Percentiles rank a stretch among this genome's conserved stretches.
phyloP scores from a whole-genome alignment of 2,888 invertebrate genomes.

The Cylloceria caligata region DNA sequence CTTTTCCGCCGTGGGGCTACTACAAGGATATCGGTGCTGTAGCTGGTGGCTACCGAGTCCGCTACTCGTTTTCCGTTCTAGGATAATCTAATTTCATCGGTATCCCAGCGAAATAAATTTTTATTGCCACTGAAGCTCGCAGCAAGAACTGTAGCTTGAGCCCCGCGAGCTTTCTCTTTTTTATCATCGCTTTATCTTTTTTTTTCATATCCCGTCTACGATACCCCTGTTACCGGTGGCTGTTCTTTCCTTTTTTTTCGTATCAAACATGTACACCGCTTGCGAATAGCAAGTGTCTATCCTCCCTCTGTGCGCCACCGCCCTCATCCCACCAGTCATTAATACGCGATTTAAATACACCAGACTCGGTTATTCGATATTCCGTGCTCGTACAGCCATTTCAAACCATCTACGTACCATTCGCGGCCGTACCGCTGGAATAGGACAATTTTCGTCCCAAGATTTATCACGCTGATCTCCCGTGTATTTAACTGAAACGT shows the following conservation, averaged over 20 bases:
- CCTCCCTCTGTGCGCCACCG: background rate
- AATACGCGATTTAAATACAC: conserved; percentile 63
- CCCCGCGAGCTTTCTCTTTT: conserved; percentile 46
- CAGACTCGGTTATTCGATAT: conserved; percentile 61
- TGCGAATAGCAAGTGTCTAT: conserved; percentile 37
- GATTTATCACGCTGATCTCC: conserved; percentile 53
- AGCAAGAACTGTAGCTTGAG: conserved; percentile 64
- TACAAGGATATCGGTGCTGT: conserved; percentile 45
- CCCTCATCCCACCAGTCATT: conserved; percentile 42
- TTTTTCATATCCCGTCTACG: conserved; percentile 41
- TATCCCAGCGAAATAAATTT: conserved; percentile 75
- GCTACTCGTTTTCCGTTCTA: conserved; percentile 69
- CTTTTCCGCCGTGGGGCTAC: conserved; percentile 66
- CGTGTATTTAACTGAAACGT: conserved; percentile 20
- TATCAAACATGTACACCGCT: conserved; percentile 38
- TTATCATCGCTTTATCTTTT: conserved; percentile 49
- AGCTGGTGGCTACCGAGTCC: conserved; percentile 61
- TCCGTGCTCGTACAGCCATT: conserved; percentile 54
- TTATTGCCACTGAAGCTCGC: conserved; percentile 74
- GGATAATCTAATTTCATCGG: conserved; percentile 77
- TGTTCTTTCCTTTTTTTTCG: conserved; percentile 24
- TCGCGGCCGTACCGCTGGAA: conserved; percentile 6
- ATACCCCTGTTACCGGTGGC: conserved; percentile 45
- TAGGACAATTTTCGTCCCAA: conserved; percentile 35
- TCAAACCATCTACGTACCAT: conserved; percentile 11